A percentile compares a stretch with the other conserved stretches of the same genome.
phyloP scores from a whole-genome alignment of 2,113 vertebrate species.

The Alethe castanea region DNA sequence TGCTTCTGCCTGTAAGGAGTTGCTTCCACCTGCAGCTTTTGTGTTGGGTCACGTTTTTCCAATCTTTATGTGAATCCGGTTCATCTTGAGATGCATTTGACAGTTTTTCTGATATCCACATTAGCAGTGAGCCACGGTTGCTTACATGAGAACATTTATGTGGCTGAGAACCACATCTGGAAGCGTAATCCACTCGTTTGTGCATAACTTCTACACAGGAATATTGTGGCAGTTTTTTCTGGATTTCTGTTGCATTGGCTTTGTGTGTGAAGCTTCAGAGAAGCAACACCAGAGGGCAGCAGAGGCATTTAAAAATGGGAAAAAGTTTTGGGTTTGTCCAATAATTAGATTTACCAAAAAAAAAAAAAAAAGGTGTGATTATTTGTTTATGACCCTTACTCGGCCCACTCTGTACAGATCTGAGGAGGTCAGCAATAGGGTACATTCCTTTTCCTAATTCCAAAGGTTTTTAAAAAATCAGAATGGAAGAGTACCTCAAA shows the following conservation, averaged over 20 bases:
- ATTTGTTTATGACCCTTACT: not conserved
- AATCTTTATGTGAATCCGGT: not conserved
- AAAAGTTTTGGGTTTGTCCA: not conserved
- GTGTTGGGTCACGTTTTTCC: not conserved
- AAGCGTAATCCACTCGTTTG: fast-evolving
- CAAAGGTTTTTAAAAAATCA: not conserved
- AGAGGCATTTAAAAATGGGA: not conserved
- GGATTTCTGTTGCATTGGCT: not conserved
- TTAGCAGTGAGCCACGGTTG: not conserved
- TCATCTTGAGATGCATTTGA: not conserved
- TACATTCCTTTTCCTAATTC: not conserved
- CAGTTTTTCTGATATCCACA: not conserved
- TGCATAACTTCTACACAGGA: fast-evolving
- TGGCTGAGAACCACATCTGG: not conserved
- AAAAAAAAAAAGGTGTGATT: not conserved
- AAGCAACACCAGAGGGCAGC: not conserved
- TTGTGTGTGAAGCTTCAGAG: not conserved
- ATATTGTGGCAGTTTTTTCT: not conserved
- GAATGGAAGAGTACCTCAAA: not conserved
- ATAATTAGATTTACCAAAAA: not conserved
- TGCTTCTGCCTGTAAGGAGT: not conserved
- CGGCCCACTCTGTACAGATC: not conserved
- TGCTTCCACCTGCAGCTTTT: not conserved
- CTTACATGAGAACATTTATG: not conserved
- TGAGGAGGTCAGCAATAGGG: not conserved